Base-by-base conservation (phyloP, 2,113 vertebrate genomes). In the Pygathrix nemaeus region DNA sequence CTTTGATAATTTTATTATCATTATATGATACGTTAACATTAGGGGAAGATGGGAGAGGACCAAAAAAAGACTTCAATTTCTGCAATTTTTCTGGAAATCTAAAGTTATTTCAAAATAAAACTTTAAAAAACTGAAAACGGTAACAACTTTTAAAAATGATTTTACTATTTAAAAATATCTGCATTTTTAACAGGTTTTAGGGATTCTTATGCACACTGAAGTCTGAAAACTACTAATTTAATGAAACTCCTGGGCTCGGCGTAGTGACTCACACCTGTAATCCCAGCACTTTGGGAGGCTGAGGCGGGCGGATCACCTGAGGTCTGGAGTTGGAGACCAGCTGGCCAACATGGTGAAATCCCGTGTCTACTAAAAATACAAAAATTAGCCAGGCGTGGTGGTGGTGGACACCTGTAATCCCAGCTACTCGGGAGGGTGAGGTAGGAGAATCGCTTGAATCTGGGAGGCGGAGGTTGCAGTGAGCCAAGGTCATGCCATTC, bases 81-180 rank as follows among this genome's bases (percentile, higher is more conserved):
- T 80, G 27, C 35, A 93, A 82, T 83, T 80, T 92, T 93, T 92
- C 66, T 55, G 12, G 0, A 95, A 82, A 23, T 61, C n/a, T 75
- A 79, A 86, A 86, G 12, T 91, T 66, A 90, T 73, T 97, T 87
- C 43, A 80, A 96, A 96, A 73, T 85, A 48, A 93, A 88, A 87
- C 11, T 68, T 27, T 75, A 76, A 91, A 68, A 35, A 97, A 92
- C 35, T 75, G 50, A 93, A 91, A 93, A 94, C 8, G 30, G 25
- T 61, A 94, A 90, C 8, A 92, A 73, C 12, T 52, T 66, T 50
- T 61, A 78, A 45, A 68, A 95, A 91, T 78, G 35, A 57, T 21
- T 32, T n/a, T 43, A n/a, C 1, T 20, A 78, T 79, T 79, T 2
- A 18, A 64, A 90, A 79, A 79, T 72, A 75, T 30, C 8, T n/a